These are phyloP conservation scores for Platichthys stellatus DNA, from an alignment of 2,113 vertebrate genomes.

Conservation along the genomic window DNA sequence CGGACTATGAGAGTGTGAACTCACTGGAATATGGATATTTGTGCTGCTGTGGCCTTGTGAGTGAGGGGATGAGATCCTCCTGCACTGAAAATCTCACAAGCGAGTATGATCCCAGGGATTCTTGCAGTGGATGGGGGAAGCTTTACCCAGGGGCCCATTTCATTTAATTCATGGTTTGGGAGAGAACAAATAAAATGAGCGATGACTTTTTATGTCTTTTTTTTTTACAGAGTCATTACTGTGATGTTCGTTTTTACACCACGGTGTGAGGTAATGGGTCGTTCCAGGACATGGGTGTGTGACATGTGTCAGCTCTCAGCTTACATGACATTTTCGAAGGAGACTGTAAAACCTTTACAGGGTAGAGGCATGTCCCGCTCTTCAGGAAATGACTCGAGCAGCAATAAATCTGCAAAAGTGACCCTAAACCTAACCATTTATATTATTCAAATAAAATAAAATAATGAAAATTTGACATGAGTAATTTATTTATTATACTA, in stretches of 20 bases:
- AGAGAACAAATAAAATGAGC: constrained; percentile 12
- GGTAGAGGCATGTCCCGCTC: neutral
- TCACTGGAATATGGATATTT: constrained; percentile 46
- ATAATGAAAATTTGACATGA: no score
- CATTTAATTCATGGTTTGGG: constrained; percentile 5
- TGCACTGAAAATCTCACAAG: constrained; percentile 49
- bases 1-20: constrained; percentile 31
- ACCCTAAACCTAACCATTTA: neutral
- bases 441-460: no score
- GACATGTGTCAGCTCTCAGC: neutral
- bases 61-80: constrained; percentile 38
- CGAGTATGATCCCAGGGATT: constrained; percentile 43
- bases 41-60: constrained; percentile 54
- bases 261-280: neutral
- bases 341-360: neutral
- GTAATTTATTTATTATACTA: no score
- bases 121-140: constrained; percentile 22
- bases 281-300: neutral
- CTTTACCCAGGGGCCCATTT: constrained; percentile 16
- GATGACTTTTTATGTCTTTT: constrained; percentile 16
- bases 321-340: neutral
- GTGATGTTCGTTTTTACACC: constrained; percentile 12
- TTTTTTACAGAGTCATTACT: neutral
- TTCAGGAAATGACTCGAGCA: neutral
- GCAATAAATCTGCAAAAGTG: neutral